Conservation (phyloP, 1,140 invertebrate genomes). For the Trichonephila clavipes region DNA sequence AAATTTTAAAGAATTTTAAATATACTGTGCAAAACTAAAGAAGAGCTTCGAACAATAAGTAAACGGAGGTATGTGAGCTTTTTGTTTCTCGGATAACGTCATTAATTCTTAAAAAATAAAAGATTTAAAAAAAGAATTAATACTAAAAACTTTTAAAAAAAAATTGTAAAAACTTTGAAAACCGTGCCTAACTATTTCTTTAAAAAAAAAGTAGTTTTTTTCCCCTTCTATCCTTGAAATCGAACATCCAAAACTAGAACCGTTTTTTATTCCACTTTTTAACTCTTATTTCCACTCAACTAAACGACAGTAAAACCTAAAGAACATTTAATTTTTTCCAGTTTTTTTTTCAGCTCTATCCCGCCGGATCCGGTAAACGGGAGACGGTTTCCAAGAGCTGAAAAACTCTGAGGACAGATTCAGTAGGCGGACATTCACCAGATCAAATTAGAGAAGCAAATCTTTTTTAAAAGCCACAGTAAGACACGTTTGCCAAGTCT, state of each 20-base stretch:
- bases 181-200: not conserved
- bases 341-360: constrained; percentile 32
- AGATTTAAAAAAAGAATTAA: not conserved
- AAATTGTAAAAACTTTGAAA: constrained; percentile 10
- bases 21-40: no score
- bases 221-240: not conserved
- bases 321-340: constrained; percentile 42
- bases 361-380: constrained; percentile 8
- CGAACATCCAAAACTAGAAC: no score
- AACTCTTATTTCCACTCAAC: constrained; percentile 16
- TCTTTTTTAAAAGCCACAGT: constrained; percentile 33
- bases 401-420: constrained; percentile 26
- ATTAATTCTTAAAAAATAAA: not conserved
- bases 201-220: not conserved
- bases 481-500: constrained; percentile 1
- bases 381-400: not conserved
- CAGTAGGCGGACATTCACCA: constrained; percentile 45
- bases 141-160: not conserved
- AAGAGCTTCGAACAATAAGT: no score
- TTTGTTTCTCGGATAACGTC: not conserved
- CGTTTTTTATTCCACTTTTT: constrained; percentile 24
- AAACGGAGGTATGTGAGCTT: no score
- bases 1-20: no score
- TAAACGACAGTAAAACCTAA: constrained; percentile 68
- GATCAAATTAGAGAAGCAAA: constrained; percentile 60